Evolutionary conservation across 2,113 vertebrate genomes (phyloP), one percentile per base, ranked within the genome.

Genomic region (Rhinolophus ferrumequinum): DNA sequence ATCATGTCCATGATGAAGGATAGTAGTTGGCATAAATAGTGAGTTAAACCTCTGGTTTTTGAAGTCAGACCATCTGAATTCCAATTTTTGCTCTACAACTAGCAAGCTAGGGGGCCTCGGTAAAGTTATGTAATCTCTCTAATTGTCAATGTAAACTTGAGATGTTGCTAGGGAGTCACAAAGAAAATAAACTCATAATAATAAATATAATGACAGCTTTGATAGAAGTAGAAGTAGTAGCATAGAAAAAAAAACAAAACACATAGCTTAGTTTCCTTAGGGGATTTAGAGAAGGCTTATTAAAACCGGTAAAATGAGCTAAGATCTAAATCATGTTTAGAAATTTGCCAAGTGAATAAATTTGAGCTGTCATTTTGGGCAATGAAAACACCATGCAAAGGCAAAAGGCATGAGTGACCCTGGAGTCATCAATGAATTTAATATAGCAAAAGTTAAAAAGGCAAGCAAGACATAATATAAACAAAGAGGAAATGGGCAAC

Each of bases 361-460:
- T 62, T 12, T 79, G 30, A 93, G 26, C 35, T 69, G 18, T 89
- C 38, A 24, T 85, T 69, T 82, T 33, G 82, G 50, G 70, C 50
- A 89, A 54, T 41, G 52, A 66, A 95, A 84, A 77, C 19, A 64
- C 35, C 24, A 93, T 56, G 54, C 47, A 88, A 95, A 95, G 12
- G n/a, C 38, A 76, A 94, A 90, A 85, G 16, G 6, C 64, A 60
- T 3, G 21, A 70, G 28, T 33, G 19, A 64, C 3, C 22, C 50
- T 54, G 21, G 18, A 13, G 11, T 16, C 26, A 64, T 66, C 26
- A 60, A 54, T 16, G n/a, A 86, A 64, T 75, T 83, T 75, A 86
- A 66, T 56, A 64, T 84, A 15, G 12, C 35, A 88, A 10, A 8
- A 85, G 24, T 56, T 10, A 38, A 85, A 86, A 91, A 30, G 19